A percentile compares a stretch with the other conserved stretches of the same genome.
Conservation (phyloP, 2,797 vertebrate species). For the Numenius phaeopus region DNA sequence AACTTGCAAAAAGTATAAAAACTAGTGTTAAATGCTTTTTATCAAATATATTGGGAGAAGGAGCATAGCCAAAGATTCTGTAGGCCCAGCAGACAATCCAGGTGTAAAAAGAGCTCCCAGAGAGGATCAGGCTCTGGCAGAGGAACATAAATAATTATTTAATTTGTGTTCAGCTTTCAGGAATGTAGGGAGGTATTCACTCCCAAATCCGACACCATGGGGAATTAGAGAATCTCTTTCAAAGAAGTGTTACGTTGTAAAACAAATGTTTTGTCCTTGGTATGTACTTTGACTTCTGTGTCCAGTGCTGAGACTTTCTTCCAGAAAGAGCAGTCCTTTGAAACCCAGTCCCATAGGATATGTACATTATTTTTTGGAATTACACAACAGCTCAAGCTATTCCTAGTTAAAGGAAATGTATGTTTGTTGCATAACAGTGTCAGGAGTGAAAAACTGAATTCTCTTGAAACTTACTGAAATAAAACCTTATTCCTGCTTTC, state of each 20-base stretch:
- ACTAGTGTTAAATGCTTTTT: not conserved
- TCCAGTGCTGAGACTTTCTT: not conserved
- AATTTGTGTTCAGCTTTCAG: not conserved
- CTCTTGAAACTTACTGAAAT: not conserved
- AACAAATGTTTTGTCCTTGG: not conserved
- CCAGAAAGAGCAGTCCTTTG: not conserved
- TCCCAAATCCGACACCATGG: not conserved
- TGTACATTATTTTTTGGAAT: not conserved
- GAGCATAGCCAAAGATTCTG: not conserved
- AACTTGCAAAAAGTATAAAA: not conserved
- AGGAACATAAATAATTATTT: not conserved
- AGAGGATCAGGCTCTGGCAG: not conserved
- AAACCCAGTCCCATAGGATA: not conserved
- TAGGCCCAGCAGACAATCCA: not conserved
- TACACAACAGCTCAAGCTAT: rapidly evolving
- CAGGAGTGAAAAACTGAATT: not conserved
- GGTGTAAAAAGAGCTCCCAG: not conserved
- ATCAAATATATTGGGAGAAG: not conserved
- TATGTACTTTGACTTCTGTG: not conserved
- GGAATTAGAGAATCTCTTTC: not conserved
- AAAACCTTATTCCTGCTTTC: not conserved
- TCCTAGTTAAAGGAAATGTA: not conserved
- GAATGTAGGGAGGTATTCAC: rapidly evolving
- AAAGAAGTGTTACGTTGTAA: not conserved
- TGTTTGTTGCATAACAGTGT: not conserved